Base-by-base conservation (phyloP, 2,797 vertebrate species). In the Ataeniobius toweri region DNA sequence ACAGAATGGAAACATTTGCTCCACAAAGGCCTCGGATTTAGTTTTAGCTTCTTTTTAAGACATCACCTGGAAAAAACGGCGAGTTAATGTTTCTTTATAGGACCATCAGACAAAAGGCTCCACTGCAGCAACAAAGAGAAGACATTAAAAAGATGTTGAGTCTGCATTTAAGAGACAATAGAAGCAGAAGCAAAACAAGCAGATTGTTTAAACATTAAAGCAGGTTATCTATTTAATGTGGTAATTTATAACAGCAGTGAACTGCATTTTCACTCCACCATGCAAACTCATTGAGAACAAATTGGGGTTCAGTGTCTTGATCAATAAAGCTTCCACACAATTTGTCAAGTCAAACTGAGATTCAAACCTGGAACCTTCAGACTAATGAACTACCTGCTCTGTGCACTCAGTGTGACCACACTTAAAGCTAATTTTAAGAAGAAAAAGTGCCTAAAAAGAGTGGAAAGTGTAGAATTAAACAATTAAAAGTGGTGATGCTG, bases 141-240 rank as follows among this genome's bases (percentile, higher is more conserved):
- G 69, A 61, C 76, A 72, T 72, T 72, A 72, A 71, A 77, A 79
- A 74, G 78, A 75, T 50, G 55, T 70, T 44, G 55, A 70, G 67
- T 69, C 78, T 70, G 78, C 72, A 51, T 80, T 75, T 70, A 70
- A 51, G 69, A 58, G 55, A 80, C 78, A 70, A 80, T 41, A 6
- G 61, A 50, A 77, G 56, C 46, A 63, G 71, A 51, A 59, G 69
- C 69, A 71, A 71, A 78, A 71, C 76, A 72, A 73, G 58, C 71
- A 71, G 76, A 71, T 77, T 73, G 77, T 73, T 78, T 44, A 70
- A 70, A 50, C 78, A 74, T 79, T 79, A 50, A 70, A 73, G 74
- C 31, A 31, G 77, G 61, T 74, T 79, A 68, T 39, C 78, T 79
- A 53, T 70, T 79, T 74, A 74, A 74, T 74, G 48, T 61, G 78